Conservation (phyloP, 1,140 invertebrate genomes). For the Rhopalosiphum padi region DNA sequence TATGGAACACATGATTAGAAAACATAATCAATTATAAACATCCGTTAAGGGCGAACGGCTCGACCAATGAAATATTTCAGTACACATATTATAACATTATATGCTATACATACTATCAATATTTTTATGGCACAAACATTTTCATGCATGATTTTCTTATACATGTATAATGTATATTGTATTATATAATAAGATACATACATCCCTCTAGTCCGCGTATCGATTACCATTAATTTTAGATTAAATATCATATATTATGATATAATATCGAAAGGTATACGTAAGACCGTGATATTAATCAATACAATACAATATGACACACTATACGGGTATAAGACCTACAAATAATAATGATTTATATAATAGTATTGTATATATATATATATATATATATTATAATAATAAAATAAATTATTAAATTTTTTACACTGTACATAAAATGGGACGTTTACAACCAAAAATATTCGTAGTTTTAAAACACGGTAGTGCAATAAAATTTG, state of each 20-base stretch:
- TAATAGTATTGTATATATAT: no score
- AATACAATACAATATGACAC: neutral
- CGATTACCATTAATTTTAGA: neutral
- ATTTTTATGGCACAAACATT: slow-evolving; percentile 54
- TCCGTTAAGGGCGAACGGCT: neutral
- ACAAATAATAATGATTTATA: slow-evolving; percentile 3
- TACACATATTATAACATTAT: neutral
- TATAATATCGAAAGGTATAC: neutral
- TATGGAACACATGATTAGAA: slow-evolving; percentile 16
- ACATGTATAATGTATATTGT: neutral
- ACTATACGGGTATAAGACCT: neutral
- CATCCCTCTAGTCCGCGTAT: neutral
- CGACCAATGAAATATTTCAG: slow-evolving; percentile 28
- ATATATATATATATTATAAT: neutral
- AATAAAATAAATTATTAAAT: neutral
- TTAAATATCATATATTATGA: slow-evolving; percentile 17
- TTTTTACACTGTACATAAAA: neutral
- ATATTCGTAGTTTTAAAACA: neutral
- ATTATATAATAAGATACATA: slow-evolving; percentile 5
- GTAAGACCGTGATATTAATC: neutral
- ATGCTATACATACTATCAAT: neutral
- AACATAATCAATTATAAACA: slow-evolving; percentile 11
- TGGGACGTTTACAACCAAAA: neutral
- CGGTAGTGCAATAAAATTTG: slow-evolving; percentile 26
- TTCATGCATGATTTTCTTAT: slow-evolving; percentile 25